These are phyloP conservation scores for Rhinopithecus roxellana DNA, from an alignment of 2,113 vertebrate genomes.

Conservation along the genomic window DNA sequence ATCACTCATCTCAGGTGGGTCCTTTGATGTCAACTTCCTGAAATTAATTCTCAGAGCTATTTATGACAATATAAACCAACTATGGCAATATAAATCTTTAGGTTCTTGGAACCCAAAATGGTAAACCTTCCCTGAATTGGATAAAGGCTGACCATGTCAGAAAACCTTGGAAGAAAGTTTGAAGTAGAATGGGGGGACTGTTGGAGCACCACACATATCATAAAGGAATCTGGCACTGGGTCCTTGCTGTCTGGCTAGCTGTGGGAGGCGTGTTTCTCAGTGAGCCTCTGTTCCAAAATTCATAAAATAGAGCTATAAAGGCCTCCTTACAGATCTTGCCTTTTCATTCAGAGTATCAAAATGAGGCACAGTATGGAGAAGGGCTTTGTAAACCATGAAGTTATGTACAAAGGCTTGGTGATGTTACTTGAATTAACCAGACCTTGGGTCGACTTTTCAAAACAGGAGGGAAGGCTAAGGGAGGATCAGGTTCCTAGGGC, in stretches of 20 bases:
- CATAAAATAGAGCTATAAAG: not conserved
- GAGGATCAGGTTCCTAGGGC: not conserved
- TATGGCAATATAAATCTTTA: not conserved
- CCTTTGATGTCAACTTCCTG: not conserved
- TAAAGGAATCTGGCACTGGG: not conserved
- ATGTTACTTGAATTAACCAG: not conserved
- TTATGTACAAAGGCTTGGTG: not conserved
- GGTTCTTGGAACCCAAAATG: not conserved
- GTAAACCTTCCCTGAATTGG: not conserved
- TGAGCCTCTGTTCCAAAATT: not conserved
- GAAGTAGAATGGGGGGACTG: not conserved
- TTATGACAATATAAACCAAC: not conserved
- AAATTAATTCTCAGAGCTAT: not conserved
- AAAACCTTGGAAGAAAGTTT: not conserved
- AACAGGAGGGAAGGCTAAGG: not conserved
- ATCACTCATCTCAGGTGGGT: not conserved
- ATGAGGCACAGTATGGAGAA: not conserved
- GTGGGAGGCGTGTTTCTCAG: not conserved
- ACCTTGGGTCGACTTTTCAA: not conserved
- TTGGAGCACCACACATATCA: no score
- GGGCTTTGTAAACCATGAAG: not conserved
- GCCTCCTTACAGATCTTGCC: not conserved
- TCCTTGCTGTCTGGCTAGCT: not conserved
- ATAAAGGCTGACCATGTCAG: not conserved
- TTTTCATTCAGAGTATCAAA: not conserved